A percentile compares a stretch with the other conserved stretches of the same genome.
phyloP scores from a whole-genome alignment of 2,113 vertebrate species.

The Scomber japonicus region DNA sequence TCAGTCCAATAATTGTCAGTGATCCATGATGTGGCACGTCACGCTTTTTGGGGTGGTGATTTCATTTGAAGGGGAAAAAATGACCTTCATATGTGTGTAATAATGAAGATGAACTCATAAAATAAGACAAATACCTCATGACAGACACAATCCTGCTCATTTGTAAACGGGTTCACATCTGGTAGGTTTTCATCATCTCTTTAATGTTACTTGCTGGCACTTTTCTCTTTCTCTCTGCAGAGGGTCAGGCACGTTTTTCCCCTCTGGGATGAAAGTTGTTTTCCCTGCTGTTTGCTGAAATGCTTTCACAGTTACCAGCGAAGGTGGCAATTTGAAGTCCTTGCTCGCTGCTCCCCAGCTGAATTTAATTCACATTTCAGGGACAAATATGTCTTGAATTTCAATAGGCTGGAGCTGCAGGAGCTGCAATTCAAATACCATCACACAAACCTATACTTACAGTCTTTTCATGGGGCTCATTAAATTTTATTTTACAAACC shows the following conservation, averaged over 20 bases:
- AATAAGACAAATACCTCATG: slow-evolving; percentile 14
- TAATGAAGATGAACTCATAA: slow-evolving; percentile 53
- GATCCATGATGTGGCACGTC: slow-evolving; percentile 45
- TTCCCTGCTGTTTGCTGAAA: slow-evolving; percentile 66
- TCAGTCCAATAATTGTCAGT: slow-evolving; percentile 56
- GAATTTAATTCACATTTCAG: slow-evolving; percentile 53
- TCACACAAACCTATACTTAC: background rate
- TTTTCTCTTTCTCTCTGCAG: slow-evolving; percentile 26
- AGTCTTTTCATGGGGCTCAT: background rate
- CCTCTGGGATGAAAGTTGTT: slow-evolving; percentile 39
- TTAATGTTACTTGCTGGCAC: slow-evolving; percentile 18
- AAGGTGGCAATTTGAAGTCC: slow-evolving; percentile 60
- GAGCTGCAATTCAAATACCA: background rate
- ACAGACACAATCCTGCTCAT: slow-evolving; percentile 30
- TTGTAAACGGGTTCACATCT: slow-evolving; percentile 36
- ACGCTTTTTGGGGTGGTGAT: background rate
- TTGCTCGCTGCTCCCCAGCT: slow-evolving; percentile 19
- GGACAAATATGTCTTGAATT: slow-evolving; percentile 47
- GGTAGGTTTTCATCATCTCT: slow-evolving; percentile 10
- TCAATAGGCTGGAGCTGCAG: slow-evolving; percentile 20
- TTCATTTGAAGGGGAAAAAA: slow-evolving; percentile 4
- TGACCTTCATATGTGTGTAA: slow-evolving; percentile 1
- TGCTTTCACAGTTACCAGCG: slow-evolving; percentile 59
- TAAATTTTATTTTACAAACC: background rate
- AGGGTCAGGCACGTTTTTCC: slow-evolving; percentile 22